Percentiles rank a stretch among this genome's conserved stretches.
phyloP scores from a whole-genome alignment of 2,888 invertebrate genomes.

The Drosophila nr. fundita region DNA sequence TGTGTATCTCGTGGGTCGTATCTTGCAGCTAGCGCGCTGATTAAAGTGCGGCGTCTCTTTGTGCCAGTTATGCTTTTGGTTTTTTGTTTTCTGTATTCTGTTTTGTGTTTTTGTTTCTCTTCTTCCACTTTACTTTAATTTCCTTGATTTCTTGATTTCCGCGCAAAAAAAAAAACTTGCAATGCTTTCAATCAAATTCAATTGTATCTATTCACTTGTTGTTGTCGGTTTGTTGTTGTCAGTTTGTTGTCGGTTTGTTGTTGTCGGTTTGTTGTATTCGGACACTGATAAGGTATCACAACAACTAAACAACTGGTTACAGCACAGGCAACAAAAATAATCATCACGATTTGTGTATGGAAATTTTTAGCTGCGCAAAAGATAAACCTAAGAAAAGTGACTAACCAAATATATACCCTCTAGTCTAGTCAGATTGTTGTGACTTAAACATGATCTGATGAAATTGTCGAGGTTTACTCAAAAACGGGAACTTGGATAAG shows the following conservation, averaged over 20 bases:
- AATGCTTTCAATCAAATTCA: conserved; percentile 72
- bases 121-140: conserved; percentile 44
- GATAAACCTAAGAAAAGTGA: background rate
- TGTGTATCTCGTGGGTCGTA: conserved; percentile 13
- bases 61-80: conserved; percentile 14
- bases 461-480: background rate
- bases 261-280: conserved; percentile 10
- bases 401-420: background rate
- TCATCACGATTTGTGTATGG: conserved; percentile 55
- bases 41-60: conserved; percentile 36
- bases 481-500: no score
- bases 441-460: background rate
- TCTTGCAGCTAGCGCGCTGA: conserved; percentile 23
- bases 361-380: conserved; percentile 65
- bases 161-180: conserved; percentile 35
- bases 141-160: conserved; percentile 50
- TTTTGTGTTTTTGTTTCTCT: conserved; percentile 16
- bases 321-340: conserved; percentile 20
- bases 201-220: conserved; percentile 64
- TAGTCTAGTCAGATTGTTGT: background rate
- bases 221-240: conserved; percentile 23
- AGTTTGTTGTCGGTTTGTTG: conserved; percentile 1
- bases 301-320: conserved; percentile 8
- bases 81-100: conserved; percentile 9
- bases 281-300: conserved; percentile 66